Conservation (phyloP, 2,113 vertebrate genomes). For the Strix uralensis region DNA sequence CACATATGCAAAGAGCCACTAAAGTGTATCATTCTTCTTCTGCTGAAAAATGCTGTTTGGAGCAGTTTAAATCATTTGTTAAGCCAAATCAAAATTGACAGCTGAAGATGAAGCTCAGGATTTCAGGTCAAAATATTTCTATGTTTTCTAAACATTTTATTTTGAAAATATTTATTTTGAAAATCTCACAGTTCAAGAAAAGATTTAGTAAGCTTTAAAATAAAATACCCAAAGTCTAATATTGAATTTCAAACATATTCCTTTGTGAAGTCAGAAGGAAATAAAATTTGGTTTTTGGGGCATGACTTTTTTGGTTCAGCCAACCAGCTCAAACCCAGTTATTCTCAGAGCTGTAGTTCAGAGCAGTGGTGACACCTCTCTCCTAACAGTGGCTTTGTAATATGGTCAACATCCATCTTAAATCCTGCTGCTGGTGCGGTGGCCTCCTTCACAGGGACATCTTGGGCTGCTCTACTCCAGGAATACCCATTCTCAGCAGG, state of each 20-base stretch:
- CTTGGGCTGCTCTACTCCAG: not conserved
- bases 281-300: not conserved
- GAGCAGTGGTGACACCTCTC: slow-evolving; percentile 1
- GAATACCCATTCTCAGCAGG: not conserved
- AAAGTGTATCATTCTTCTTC: not conserved
- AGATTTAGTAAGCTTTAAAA: not conserved
- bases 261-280: slow-evolving; percentile 6
- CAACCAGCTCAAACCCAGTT: slow-evolving; percentile 51
- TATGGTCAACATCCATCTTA: not conserved
- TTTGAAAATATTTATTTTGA: not conserved
- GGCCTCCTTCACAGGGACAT: not conserved
- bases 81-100: slow-evolving; percentile 23
- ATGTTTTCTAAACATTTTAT: not conserved
- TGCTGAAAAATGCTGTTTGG: not conserved
- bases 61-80: not conserved
- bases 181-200: not conserved
- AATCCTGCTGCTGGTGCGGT: not conserved
- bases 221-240: not conserved
- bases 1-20: not conserved
- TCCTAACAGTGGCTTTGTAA: not conserved
- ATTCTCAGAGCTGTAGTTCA: slow-evolving; percentile 12
- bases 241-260: not conserved
- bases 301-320: slow-evolving; percentile 25
- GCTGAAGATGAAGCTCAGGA: not conserved
- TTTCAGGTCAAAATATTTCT: not conserved